These are phyloP conservation scores for Parus major DNA, from an alignment of 2,113 vertebrate genomes.

Conservation along the genomic window DNA sequence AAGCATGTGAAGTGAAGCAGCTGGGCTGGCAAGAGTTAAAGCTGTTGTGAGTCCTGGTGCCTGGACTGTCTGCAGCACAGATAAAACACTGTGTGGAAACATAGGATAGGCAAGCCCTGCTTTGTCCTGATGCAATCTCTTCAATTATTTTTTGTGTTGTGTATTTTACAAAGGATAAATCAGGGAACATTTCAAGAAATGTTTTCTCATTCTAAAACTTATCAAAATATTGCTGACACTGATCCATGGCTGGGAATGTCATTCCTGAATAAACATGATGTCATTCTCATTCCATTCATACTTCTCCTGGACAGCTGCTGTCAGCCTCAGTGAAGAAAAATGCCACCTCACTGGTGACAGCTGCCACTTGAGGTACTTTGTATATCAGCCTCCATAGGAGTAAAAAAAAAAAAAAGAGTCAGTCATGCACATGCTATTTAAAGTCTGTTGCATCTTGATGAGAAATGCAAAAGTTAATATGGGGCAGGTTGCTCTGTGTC, in stretches of 20 bases:
- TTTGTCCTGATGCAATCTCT: constrained; percentile 62
- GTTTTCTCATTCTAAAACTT: constrained; percentile 82
- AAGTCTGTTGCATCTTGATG: constrained; percentile 78
- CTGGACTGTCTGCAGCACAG: neutral
- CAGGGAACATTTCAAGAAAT: constrained; percentile 77
- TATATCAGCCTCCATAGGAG: constrained; percentile 76
- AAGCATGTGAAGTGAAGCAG: neutral
- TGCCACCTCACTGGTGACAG: constrained; percentile 93
- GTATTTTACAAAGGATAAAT: constrained; percentile 84
- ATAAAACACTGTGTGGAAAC: neutral
- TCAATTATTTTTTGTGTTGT: constrained; percentile 82
- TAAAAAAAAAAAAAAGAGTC: constrained; percentile 67
- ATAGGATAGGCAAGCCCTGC: constrained; percentile 16
- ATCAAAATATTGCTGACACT: constrained; percentile 90
- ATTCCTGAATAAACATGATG: constrained; percentile 95
- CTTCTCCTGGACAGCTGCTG: constrained; percentile 92
- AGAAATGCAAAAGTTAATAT: constrained; percentile 63
- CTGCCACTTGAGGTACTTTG: constrained; percentile 88
- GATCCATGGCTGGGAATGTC: constrained; percentile 86
- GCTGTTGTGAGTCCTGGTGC: neutral
- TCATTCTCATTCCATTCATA: constrained; percentile 92
- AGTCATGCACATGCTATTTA: constrained; percentile 86
- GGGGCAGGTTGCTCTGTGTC: constrained; percentile 24
- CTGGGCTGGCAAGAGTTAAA: constrained; percentile 44
- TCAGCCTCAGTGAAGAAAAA: constrained; percentile 90